Base-by-base conservation (phyloP, 2,888 invertebrate genomes). In the Agrotis ipsilon region DNA sequence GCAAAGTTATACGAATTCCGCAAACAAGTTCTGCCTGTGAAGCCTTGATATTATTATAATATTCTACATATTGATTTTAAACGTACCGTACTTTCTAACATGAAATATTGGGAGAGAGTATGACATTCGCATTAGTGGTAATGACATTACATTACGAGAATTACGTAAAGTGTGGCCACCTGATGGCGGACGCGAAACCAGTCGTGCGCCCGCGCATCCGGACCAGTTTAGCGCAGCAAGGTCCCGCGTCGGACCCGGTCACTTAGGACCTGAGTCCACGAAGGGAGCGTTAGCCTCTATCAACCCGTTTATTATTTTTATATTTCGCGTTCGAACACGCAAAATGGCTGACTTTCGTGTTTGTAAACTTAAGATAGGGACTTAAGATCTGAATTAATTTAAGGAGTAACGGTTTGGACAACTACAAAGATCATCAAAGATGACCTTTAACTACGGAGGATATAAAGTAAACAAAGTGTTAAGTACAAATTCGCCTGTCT, bases 221-320 rank as follows among this genome's bases (percentile, higher is more conserved):
- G 81, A 84, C 84, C 84, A 84, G 84, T 84, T 84, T 82, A 81
- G 88, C 84, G 84, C 89, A 90, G 92, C 94, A 94, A 95, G 94
- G 95, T 94, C 94, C 90, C 91, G 89, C 87, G 92, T 90, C 90
- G 91, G 90, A 88, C 90, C 84, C 86, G 87, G 87, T 83, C 85
- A 83, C 82, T 77, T 72, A 62, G 72, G 80, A 72, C 72, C 43
- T 74, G 72, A 74, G 78, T 76, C 75, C 70, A 61, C 72, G 87
- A 54, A 54, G 75, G 86, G 90, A 86, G 88, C 90, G 85, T 87
- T 90, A 88, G 83, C 90, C 90, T 88, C 86, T 72, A 78, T 80
- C 83, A 82, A 88, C 89, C 85, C 83, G 88, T 89, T 89, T 89
- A 86, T 86, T 89, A 89, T 88, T 87, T 88, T 87, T 89, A 81